Base-by-base conservation (phyloP, 2,888 invertebrate species). In the Drosophila affinis region DNA sequence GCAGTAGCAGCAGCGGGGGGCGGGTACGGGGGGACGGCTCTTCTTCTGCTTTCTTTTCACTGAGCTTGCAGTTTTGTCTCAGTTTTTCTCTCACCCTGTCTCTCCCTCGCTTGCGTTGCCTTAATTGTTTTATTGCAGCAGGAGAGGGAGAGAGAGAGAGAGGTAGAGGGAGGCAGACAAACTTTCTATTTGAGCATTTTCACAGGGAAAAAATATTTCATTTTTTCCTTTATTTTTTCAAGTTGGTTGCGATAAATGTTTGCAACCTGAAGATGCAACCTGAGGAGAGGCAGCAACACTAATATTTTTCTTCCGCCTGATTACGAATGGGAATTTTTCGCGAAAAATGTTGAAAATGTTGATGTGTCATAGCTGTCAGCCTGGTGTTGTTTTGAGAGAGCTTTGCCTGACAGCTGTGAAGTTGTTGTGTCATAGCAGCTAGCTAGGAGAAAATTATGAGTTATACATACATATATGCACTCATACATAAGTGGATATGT, bases 121-220 rank as follows among this genome's bases (percentile, higher is more conserved):
- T 59, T 69, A 69, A 69, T 69, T 69, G 68, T 69, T 69, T 69
- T 45, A 53, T 45, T 69, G 68, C 68, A 69, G 44, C 69, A 32
- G 18, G 53, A 34, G 68, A 49, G 67, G 32, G 53, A 44, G 48
- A 27, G 53, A 2, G 49, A n/a, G 49, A 68, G 24, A 3, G 21
- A 49, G 67, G 32, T 48, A 44, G 48, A 21, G 53, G 9, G 49
- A 27, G 49, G 21, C 21, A 68, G 24, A 21, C 52, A 45, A 83
- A 85, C 81, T 81, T 81, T 81, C 81, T 72, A 72, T 51, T 54
- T 67, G 46, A 45, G 44, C 69, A 84, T 81, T 84, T 81, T 81
- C 81, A 68, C 82, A 77, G 58, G 53, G 56, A 65, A 64, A 81
- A 83, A 73, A 51, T 65, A 65, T 67, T 65, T 67, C n/a, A 55